Evolutionary conservation across 2,888 invertebrate species (phyloP).

Genomic region (Galeopsomyia nigrocyanea): DNA sequence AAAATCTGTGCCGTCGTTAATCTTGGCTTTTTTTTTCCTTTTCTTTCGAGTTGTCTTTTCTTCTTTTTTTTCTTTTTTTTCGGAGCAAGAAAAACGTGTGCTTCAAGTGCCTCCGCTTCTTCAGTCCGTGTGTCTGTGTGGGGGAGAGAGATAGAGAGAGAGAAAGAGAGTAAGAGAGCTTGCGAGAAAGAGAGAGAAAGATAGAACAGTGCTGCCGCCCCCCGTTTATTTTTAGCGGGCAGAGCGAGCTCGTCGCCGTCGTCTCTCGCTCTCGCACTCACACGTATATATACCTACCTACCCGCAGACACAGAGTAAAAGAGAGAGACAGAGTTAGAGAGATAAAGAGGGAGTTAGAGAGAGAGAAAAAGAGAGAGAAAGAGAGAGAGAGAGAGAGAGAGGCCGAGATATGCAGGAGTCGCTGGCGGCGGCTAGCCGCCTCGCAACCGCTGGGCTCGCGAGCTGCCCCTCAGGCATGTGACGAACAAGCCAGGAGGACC

Average conservation of each 20-base stretch:
- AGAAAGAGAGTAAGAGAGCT: slow-evolving; percentile 12
- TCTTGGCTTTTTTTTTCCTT: too few relatives aligned
- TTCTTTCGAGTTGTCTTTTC: too few relatives aligned
- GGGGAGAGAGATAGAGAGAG: slow-evolving; percentile 10
- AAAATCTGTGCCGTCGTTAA: too few relatives aligned
- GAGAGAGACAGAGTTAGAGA: not conserved
- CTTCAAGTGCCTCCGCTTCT: not conserved
- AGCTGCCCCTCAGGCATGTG: slow-evolving; percentile 38
- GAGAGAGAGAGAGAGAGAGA: not conserved
- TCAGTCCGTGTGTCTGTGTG: not conserved
- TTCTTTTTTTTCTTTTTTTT: too few relatives aligned
- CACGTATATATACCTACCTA: not conserved
- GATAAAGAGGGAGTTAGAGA: not conserved
- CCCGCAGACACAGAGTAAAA: not conserved
- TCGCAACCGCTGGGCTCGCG: slow-evolving; percentile 32
- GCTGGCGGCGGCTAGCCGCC: slow-evolving; percentile 22
- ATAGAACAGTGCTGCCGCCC: not conserved
- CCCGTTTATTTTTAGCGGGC: slow-evolving; percentile 45
- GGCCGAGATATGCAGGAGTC: slow-evolving; percentile 7
- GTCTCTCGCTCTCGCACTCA: slow-evolving; percentile 9
- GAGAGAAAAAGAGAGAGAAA: not conserved
- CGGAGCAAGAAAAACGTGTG: too few relatives aligned
- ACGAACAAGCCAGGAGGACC: slow-evolving; percentile 38
- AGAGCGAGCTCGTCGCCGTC: slow-evolving; percentile 18
- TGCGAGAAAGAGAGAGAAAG: slow-evolving; percentile 10